A percentile compares a stretch with the other conserved stretches of the same genome.
phyloP scores from a whole-genome alignment of 1,140 invertebrate species.

The Trichoplusia ni region DNA sequence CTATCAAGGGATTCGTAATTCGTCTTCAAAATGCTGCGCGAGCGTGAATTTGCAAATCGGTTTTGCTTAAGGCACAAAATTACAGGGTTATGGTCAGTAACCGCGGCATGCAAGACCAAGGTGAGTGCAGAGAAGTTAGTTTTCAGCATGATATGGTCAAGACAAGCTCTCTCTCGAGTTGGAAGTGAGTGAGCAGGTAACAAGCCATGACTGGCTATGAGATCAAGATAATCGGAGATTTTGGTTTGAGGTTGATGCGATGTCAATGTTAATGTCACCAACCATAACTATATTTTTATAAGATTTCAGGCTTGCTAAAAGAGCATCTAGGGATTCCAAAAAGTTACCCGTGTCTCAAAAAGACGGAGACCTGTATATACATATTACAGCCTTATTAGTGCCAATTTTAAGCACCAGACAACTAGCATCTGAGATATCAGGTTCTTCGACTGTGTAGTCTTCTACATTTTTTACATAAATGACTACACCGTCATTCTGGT shows the following conservation, averaged over 20 bases:
- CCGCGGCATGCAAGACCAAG: not conserved
- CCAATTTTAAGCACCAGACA: not conserved
- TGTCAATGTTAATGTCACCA: not conserved
- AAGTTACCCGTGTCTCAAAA: not conserved
- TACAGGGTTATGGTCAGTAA: not conserved
- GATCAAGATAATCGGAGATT: not conserved
- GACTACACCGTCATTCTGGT: not conserved
- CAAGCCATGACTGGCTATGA: not conserved
- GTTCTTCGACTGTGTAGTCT: not conserved
- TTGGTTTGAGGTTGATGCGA: not conserved
- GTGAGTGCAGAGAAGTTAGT: not conserved
- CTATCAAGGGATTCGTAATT: not conserved
- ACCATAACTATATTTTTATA: not conserved
- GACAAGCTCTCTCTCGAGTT: not conserved
- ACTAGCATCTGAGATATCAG: not conserved
- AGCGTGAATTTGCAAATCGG: not conserved
- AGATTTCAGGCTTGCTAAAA: not conserved
- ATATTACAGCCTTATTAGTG: not conserved
- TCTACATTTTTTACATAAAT: not conserved
- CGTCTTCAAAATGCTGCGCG: not conserved
- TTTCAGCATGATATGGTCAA: constrained; percentile 1
- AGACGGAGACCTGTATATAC: not conserved
- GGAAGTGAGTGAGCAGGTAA: not conserved
- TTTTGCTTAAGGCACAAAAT: not conserved
- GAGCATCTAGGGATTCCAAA: not conserved